Evolutionary conservation across 2,888 invertebrate species (phyloP), one percentile per base, ranked within the genome.

Genomic region (Tenthredo scrophulariae): DNA sequence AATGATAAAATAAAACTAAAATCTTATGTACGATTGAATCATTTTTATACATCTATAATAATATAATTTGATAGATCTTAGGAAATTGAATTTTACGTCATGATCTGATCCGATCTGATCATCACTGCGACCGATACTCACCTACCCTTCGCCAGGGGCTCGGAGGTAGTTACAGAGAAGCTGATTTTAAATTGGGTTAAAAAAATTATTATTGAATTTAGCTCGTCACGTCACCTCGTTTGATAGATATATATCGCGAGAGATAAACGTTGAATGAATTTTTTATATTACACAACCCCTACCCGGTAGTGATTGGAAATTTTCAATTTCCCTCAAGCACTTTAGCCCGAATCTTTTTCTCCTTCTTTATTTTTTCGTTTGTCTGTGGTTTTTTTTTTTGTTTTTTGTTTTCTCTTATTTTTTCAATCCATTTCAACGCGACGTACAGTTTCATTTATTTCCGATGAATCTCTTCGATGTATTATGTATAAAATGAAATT

Each of bases 221-320:
- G 62, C 62, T 26, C 62, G 62, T 62, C 62, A 62, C 26, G 62
- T 62, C 62, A 62, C 26, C 10, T 62, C 62, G 54, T 54, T n/a
- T 7, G 62, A 62, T 62, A 26, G 62, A 62, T 62, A 62, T 62
- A 62, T 26, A 26, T 62, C 62, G 62, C 22, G 10, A 62, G 62
- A 62, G 62, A 62, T 62, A 62, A 62, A 62, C 62, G 62, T 26
- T 62, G 26, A 62, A 62, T 62, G 26, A 62, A 62, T 62, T 62
- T 62, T 62, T 62, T 62, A 26, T 26, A 26, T 62, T 62, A 26
- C 26, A 62, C n/a, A 54, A 7, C 54, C n/a, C 54, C 22, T 0
- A 26, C 26, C 9, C 62, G 62, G 62, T 62, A 62, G 62, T 26
- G 62, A 62, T 62, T 62, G 62, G 26, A 62, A 26, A 62, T 62